These are phyloP conservation scores for Riptortus pedestris DNA, from an alignment of 1,140 invertebrate species.

Conservation along the genomic window DNA sequence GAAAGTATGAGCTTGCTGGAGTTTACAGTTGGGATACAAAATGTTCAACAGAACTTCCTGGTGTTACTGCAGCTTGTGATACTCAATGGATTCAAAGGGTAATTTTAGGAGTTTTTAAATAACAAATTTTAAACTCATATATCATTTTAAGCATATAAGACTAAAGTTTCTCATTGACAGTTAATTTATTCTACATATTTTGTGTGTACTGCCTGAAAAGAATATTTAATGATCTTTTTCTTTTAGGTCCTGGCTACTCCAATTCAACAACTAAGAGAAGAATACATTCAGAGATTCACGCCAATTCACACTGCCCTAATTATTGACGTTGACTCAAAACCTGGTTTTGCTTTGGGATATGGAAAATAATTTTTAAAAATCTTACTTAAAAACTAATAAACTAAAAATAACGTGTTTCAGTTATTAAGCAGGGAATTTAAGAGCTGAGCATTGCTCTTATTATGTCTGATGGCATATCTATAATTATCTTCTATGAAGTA, in stretches of 20 bases:
- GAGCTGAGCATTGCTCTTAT: too few relatives aligned
- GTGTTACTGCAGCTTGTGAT: constrained; percentile 37
- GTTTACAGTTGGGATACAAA: constrained; percentile 64
- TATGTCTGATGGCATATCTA: too few relatives aligned
- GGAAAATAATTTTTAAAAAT: constrained; percentile 29
- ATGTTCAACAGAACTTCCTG: constrained; percentile 35
- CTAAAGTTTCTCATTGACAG: background rate
- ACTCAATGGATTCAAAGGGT: constrained; percentile 36
- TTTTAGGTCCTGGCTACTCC: constrained; percentile 25
- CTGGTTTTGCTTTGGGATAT: constrained; percentile 32
- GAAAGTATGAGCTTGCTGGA: constrained; percentile 56
- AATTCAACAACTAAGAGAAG: constrained; percentile 21
- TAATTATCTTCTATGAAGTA: too few relatives aligned
- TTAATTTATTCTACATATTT: background rate
- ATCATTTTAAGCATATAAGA: constrained; percentile 7
- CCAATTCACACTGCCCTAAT: background rate
- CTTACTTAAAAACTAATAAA: too few relatives aligned
- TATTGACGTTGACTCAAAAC: constrained; percentile 29
- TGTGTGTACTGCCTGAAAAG: background rate
- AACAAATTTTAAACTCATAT: background rate
- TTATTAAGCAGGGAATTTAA: too few relatives aligned
- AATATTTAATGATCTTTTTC: background rate
- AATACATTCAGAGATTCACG: constrained; percentile 6
- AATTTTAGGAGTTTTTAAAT: background rate
- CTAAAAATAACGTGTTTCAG: too few relatives aligned